Percentiles rank a stretch among this genome's conserved stretches.
These are phyloP conservation scores for Criorhina ranunculi DNA, from an alignment of 2,888 invertebrate species.

Conservation along the genomic window DNA sequence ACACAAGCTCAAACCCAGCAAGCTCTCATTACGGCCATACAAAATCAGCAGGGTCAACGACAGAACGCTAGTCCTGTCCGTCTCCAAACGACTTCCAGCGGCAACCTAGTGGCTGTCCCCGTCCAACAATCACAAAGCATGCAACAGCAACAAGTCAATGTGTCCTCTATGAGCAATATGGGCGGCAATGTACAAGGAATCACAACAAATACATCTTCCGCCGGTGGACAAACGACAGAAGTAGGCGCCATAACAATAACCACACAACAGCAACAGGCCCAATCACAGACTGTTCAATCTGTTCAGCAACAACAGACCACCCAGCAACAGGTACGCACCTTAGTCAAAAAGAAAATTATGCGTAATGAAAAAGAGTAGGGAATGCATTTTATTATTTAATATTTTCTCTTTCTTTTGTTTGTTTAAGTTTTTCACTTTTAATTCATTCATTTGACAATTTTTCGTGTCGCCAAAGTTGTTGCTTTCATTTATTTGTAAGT, in stretches of 20 bases:
- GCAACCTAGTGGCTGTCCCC: conserved; percentile 86
- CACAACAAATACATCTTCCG: conserved; percentile 54
- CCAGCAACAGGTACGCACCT: conserved; percentile 84
- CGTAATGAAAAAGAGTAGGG: conserved; percentile 83
- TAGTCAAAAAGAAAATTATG: conserved; percentile 84
- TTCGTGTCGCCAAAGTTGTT: conserved; percentile 40
- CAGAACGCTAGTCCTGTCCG: conserved; percentile 87
- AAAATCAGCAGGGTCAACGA: conserved; percentile 86
- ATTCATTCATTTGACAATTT: neutral
- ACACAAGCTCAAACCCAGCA: conserved; percentile 85
- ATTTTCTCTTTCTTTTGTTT: conserved; percentile 11
- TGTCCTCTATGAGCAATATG: conserved; percentile 66
- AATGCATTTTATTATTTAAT: conserved; percentile 55
- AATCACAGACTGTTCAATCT: conserved; percentile 73
- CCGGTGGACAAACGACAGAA: conserved; percentile 80
- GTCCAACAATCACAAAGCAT: conserved; percentile 85
- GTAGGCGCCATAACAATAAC: conserved; percentile 82
- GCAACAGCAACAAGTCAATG: conserved; percentile 77
- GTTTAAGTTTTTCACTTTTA: conserved; percentile 11
- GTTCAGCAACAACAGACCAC: conserved; percentile 79
- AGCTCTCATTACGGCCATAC: conserved; percentile 85
- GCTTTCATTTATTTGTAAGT: conserved; percentile 60
- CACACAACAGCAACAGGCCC: conserved; percentile 76
- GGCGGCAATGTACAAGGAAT: conserved; percentile 59
- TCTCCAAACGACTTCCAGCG: conserved; percentile 85